Base-by-base conservation (phyloP, 2,797 vertebrate species). In the Pipistrellus pygmaeus region DNA sequence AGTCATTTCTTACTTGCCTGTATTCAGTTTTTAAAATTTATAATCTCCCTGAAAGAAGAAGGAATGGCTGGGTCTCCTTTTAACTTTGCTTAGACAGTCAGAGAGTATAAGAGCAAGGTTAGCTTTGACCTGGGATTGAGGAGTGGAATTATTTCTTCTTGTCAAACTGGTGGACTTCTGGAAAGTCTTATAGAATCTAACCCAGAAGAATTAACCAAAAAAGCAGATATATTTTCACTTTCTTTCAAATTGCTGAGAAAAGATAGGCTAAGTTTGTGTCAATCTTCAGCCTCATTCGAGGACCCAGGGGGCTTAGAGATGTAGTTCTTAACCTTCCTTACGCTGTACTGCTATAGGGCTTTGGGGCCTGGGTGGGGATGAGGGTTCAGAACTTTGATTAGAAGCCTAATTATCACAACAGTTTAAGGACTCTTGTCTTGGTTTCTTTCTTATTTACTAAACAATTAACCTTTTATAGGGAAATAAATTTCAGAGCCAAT, bases 371-470 rank as follows among this genome's bases (percentile, higher is more conserved):
- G 73, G 30, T 53, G 20, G 11, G 18, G n/a, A 35, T 53, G n/a
- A 9, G 48, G 8, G 3, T 78, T 93, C 20, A 72, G 23, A 69
- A 35, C 60, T 85, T 90, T n/a, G 69, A 55, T 87, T 80, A 48
- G 76, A 81, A 75, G 21, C 11, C 25, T 83, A 25, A 25, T 85
- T 38, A 46, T 76, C 44, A 78, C 55, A 44, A 64, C 15, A 32
- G 30, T 73, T 76, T 60, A 84, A 90, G 30, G 35, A 27, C 14
- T 80, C 44, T 91, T 66, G 13, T 71, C 30, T 88, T 90, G 77
- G 32, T 90, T 81, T 73, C n/a, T 90, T 93, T 93, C 41, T 83
- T 82, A 38, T 77, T 84, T 85, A 77, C 57, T 55, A 87, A 90
- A 72, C 81, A 73, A 83, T 23, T 64, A 86, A 71, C 62, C 13